Conservation (phyloP, 2,797 vertebrate genomes). For the Heterohyrax brucei region DNA sequence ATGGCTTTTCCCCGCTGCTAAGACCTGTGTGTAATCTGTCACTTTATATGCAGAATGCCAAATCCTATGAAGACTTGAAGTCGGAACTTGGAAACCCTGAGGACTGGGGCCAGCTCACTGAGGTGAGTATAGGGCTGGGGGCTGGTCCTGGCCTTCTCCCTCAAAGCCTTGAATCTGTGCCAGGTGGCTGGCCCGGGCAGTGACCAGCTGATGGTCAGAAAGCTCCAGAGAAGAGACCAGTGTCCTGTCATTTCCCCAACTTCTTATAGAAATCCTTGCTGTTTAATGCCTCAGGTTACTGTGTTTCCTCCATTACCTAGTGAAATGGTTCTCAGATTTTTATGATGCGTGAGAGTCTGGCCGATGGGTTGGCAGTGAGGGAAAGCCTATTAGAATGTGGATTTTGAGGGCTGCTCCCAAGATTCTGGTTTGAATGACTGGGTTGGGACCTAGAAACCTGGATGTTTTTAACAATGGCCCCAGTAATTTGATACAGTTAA, state of each 20-base stretch:
- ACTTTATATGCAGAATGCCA: slow-evolving; percentile 89
- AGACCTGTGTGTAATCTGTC: neutral
- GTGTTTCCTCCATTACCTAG: neutral
- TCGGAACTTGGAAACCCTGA: slow-evolving; percentile 90
- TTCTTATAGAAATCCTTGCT: neutral
- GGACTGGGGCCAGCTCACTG: slow-evolving; percentile 89
- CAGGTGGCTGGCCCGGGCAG: neutral
- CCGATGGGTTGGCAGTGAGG: neutral
- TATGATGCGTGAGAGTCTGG: neutral
- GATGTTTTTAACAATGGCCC: slow-evolving; percentile 6
- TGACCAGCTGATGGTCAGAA: neutral
- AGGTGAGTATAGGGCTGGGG: slow-evolving; percentile 88
- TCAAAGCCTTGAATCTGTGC: neutral
- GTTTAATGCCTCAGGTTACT: neutral
- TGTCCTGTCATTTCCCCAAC: neutral
- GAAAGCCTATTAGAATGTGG: neutral
- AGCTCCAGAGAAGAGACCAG: neutral
- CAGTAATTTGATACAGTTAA: neutral
- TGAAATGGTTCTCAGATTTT: slow-evolving; percentile 35
- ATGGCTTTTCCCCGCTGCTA: neutral
- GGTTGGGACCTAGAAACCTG: neutral
- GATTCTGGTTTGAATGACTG: neutral
- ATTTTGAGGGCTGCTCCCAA: neutral
- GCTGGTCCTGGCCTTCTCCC: neutral
- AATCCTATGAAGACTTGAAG: slow-evolving; percentile 92